phyloP scores from a whole-genome alignment of 2,797 vertebrate species.

The Pelobates cultripes region DNA sequence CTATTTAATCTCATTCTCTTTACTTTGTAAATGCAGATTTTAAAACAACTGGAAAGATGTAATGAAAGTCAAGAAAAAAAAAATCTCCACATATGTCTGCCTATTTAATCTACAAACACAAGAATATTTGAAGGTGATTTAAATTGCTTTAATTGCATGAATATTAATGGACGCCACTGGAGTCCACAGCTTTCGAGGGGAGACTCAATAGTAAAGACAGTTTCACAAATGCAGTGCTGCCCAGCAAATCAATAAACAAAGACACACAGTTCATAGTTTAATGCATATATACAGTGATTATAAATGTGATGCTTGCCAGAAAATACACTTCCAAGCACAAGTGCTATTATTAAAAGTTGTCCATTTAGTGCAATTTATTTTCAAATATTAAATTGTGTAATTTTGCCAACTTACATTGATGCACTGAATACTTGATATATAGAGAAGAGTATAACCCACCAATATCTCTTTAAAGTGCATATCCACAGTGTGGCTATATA shows the following conservation, averaged over 20 bases:
- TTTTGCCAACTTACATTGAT: conserved; percentile 80
- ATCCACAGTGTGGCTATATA: too few species aligned
- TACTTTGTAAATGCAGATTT: conserved; percentile 65
- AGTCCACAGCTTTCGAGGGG: conserved; percentile 56
- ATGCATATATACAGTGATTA: conserved; percentile 83
- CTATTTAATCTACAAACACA: conserved; percentile 11
- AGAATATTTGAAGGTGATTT: conserved; percentile 31
- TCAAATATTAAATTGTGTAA: conserved; percentile 78
- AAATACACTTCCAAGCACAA: conserved; percentile 83
- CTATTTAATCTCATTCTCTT: conserved; percentile 73
- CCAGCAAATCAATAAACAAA: conserved; percentile 83
- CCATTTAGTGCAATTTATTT: conserved; percentile 83
- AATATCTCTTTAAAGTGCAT: too few species aligned
- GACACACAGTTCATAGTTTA: conserved; percentile 82
- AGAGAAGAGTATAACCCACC: too few species aligned
- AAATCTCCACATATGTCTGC: conserved; percentile 16
- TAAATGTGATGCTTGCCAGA: conserved; percentile 82
- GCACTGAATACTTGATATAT: conserved; percentile 73
- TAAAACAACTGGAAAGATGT: conserved; percentile 51
- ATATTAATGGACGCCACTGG: conserved; percentile 26
- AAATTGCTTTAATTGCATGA: conserved; percentile 47
- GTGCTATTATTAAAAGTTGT: conserved; percentile 83
- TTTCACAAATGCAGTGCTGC: conserved; percentile 76
- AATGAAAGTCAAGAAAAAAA: conserved; percentile 52
- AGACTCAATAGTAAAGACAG: conserved; percentile 74